Conservation (phyloP, 2,113 vertebrate genomes). For the Ameiurus melas region DNA sequence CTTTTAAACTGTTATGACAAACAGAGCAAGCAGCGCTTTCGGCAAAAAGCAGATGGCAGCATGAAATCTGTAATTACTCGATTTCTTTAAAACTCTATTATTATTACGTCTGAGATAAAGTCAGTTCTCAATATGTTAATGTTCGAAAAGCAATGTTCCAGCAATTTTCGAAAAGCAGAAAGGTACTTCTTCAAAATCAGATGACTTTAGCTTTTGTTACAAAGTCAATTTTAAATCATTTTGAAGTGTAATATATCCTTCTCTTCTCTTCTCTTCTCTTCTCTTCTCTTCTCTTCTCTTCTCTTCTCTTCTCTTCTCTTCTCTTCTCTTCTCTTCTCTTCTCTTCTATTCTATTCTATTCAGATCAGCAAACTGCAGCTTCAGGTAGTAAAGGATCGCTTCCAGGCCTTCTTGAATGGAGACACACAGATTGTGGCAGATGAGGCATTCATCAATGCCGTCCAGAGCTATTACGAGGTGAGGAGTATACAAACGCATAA, state of each 20-base stretch:
- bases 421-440: constrained; percentile 98
- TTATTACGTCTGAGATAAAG: constrained; percentile 27
- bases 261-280: not conserved
- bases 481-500: constrained; percentile 45
- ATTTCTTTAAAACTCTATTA: constrained; percentile 22
- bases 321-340: too few relatives aligned
- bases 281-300: not conserved
- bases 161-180: not conserved
- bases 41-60: constrained; percentile 5
- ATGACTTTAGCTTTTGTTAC: not conserved
- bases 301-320: not conserved
- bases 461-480: constrained; percentile 99
- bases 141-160: too few relatives aligned
- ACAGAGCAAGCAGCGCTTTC: not conserved
- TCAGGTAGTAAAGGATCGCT: constrained; percentile 94
- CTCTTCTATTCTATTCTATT: constrained; percentile 50
- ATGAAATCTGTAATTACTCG: constrained; percentile 45
- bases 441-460: constrained; percentile 97
- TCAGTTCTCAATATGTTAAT: constrained; percentile 18
- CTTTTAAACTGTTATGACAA: constrained; percentile 13
- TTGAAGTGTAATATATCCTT: constrained; percentile 23
- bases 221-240: not conserved
- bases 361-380: constrained; percentile 98
- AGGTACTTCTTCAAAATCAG: not conserved
- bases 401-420: constrained; percentile 94